A percentile compares a stretch with the other conserved stretches of the same genome.
Evolutionary conservation across 2,113 vertebrate species (phyloP).

Genomic region (Mirza zaza): DNA sequence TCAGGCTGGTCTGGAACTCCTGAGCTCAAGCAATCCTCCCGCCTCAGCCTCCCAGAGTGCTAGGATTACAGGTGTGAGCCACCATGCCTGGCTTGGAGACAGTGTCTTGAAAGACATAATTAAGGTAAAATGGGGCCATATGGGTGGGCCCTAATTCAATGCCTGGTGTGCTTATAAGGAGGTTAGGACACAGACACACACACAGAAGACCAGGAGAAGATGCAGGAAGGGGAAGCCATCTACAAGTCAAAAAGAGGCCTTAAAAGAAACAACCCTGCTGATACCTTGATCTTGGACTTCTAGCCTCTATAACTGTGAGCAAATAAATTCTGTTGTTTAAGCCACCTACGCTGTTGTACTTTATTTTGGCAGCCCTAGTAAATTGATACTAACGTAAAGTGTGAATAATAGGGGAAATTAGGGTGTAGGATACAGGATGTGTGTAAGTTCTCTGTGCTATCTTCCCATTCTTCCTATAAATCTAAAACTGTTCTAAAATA

Average conservation of each 20-base stretch:
- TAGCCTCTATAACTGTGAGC: not conserved
- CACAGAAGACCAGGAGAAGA: not conserved
- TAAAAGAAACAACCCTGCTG: not conserved
- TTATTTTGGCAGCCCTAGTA: not conserved
- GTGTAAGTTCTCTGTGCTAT: not conserved
- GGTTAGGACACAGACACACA: not conserved
- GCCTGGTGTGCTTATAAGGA: not conserved
- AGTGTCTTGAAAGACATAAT: not conserved
- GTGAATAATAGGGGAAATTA: not conserved
- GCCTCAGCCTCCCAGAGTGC: no score
- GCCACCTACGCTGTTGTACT: not conserved
- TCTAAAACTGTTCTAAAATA: constrained; percentile 6
- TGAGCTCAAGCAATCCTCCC: no score
- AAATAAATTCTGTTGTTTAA: not conserved
- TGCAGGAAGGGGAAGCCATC: not conserved
- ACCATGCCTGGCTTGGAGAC: not conserved
- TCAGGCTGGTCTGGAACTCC: no score
- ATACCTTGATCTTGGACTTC: not conserved
- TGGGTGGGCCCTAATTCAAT: not conserved
- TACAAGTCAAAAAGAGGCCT: not conserved
- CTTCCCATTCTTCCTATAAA: not conserved
- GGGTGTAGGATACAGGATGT: not conserved
- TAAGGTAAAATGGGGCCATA: not conserved
- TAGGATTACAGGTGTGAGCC: no score
- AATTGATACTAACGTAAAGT: not conserved